phyloP scores from a whole-genome alignment of 2,113 vertebrate species.

The Arizona elegans region DNA sequence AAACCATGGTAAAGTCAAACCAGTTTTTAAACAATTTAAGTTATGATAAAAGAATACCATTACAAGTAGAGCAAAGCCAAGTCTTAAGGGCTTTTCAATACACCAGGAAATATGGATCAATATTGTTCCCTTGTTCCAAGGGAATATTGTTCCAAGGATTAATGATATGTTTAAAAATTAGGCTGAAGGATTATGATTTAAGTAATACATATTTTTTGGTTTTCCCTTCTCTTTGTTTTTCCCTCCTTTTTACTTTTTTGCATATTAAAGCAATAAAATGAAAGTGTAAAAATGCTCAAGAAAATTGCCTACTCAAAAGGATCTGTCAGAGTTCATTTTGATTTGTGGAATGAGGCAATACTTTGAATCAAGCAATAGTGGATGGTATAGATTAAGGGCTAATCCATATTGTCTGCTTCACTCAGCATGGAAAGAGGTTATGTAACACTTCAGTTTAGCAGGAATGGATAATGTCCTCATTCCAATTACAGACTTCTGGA shows the following conservation, averaged over 20 bases:
- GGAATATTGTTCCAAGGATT: background rate
- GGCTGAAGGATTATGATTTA: background rate
- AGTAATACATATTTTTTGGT: background rate
- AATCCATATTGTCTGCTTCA: background rate
- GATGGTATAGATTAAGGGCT: background rate
- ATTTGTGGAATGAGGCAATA: background rate
- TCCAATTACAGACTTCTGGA: background rate
- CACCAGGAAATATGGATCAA: background rate
- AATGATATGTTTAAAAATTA: background rate
- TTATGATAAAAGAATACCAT: background rate
- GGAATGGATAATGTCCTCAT: background rate
- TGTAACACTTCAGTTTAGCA: background rate
- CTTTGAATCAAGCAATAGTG: background rate
- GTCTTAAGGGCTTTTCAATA: background rate
- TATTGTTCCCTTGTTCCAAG: no score
- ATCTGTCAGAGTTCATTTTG: background rate
- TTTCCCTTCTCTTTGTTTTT: background rate
- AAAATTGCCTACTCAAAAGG: background rate
- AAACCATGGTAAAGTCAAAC: background rate
- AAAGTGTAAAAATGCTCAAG: background rate
- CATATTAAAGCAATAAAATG: background rate
- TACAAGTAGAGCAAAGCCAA: background rate
- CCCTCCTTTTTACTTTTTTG: background rate
- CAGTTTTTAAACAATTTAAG: background rate
- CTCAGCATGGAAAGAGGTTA: background rate